phyloP scores from a whole-genome alignment of 2,113 vertebrate genomes.

The Stomatorhinus ivindoensis region DNA sequence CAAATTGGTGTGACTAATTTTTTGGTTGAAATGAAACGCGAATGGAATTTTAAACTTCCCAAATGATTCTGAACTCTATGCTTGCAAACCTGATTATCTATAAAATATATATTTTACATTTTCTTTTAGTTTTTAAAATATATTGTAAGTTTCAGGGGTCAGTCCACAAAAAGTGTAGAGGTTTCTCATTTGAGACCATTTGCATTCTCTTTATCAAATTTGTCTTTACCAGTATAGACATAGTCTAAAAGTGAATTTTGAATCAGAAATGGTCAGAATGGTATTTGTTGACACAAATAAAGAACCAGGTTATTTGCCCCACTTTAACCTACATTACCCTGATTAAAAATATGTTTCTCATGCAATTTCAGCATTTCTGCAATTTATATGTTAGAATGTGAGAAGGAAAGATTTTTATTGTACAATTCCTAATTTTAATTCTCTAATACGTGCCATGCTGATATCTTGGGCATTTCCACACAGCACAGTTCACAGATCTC shows the following conservation, averaged over 20 bases:
- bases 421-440: not conserved
- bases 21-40: not conserved
- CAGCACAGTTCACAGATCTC: not conserved
- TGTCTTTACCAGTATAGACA: not conserved
- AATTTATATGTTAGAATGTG: not conserved
- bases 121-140: not conserved
- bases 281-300: not conserved
- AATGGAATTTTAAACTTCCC: not conserved
- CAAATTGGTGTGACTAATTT: slow-evolving; percentile 7
- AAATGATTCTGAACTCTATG: not conserved
- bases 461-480: not conserved
- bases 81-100: not conserved
- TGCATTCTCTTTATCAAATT: not conserved
- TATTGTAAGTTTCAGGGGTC: not conserved
- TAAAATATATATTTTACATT: not conserved
- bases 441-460: not conserved
- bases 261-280: not conserved
- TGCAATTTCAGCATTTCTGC: not conserved
- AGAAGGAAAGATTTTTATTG: not conserved
- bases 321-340: not conserved
- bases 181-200: not conserved
- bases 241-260: not conserved
- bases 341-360: not conserved
- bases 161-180: not conserved
- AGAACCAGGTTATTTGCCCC: not conserved